phyloP scores from a whole-genome alignment of 1,140 invertebrate genomes.

The Brachionus calyciflorus region DNA sequence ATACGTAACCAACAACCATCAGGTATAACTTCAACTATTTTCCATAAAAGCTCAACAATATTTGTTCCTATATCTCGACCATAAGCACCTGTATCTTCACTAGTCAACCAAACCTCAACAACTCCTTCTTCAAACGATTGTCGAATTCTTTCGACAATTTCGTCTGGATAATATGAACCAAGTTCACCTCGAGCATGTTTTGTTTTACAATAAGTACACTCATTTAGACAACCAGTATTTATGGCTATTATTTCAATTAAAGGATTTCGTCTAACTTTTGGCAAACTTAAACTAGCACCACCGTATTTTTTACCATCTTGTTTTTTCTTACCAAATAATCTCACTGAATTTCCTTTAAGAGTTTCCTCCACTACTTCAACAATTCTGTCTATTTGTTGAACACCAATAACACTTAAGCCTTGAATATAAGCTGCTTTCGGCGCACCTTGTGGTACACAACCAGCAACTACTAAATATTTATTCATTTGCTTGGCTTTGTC shows the following conservation, averaged over 20 bases:
- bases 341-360: constrained; percentile 80
- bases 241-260: constrained; percentile 96
- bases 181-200: constrained; percentile 93
- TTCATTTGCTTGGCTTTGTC: constrained; percentile 71
- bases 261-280: constrained; percentile 91
- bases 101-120: constrained; percentile 95
- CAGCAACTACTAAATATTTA: constrained; percentile 86
- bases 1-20: constrained; percentile 79
- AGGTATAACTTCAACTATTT: constrained; percentile 84
- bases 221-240: constrained; percentile 91
- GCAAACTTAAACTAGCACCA: constrained; percentile 78
- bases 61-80: constrained; percentile 85
- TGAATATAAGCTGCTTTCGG: constrained; percentile 60
- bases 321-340: constrained; percentile 75
- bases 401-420: constrained; percentile 86
- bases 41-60: constrained; percentile 79
- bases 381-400: constrained; percentile 96
- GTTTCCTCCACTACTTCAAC: constrained; percentile 98
- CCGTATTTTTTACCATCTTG: constrained; percentile 77
- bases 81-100: constrained; percentile 95
- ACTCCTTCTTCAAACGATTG: constrained; percentile 87
- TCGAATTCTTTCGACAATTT: constrained; percentile 63
- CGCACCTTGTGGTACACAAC: constrained; percentile 83
- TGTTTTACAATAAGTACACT: constrained; percentile 98
- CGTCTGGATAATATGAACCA: constrained; percentile 79